Conservation (phyloP, 1,140 invertebrate species). For the Rhyacophila brunnea region DNA sequence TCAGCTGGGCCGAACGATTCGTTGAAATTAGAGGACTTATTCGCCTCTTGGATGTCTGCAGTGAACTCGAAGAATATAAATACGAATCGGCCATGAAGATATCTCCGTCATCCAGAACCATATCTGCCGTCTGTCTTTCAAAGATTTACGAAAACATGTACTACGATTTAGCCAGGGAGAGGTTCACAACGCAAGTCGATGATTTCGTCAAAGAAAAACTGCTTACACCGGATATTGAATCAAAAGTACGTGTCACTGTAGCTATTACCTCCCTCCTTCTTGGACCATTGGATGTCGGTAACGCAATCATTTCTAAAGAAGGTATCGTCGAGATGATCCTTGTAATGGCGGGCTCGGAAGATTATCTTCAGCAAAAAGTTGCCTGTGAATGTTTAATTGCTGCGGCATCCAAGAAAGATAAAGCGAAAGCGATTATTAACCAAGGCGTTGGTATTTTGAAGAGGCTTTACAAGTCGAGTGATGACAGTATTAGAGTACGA, state of each 20-base stretch:
- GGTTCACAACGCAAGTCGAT: slow-evolving; percentile 77
- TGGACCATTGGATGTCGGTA: slow-evolving; percentile 93
- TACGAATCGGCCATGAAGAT: slow-evolving; percentile 90
- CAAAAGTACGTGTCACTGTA: slow-evolving; percentile 84
- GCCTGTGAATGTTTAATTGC: slow-evolving; percentile 96
- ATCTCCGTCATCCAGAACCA: slow-evolving; percentile 80
- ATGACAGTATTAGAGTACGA: slow-evolving; percentile 86
- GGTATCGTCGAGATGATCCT: slow-evolving; percentile 97
- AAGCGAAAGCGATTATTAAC: slow-evolving; percentile 86
- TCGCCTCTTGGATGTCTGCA: slow-evolving; percentile 82
- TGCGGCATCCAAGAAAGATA: slow-evolving; percentile 96
- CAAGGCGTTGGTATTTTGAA: slow-evolving; percentile 94
- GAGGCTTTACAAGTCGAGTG: slow-evolving; percentile 86
- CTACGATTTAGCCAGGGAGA: slow-evolving; percentile 79
- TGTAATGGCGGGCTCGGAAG: slow-evolving; percentile 89
- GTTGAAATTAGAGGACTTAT: slow-evolving; percentile 82
- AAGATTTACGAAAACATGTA: slow-evolving; percentile 93
- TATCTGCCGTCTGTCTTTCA: slow-evolving; percentile 83
- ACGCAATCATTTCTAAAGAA: slow-evolving; percentile 85
- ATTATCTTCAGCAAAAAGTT: slow-evolving; percentile 85
- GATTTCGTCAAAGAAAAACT: slow-evolving; percentile 88
- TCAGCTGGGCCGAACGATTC: slow-evolving; percentile 86
- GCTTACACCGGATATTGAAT: slow-evolving; percentile 82
- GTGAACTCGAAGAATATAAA: slow-evolving; percentile 84
- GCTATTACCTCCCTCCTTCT: slow-evolving; percentile 88